These are phyloP conservation scores for Coenonympha arcania DNA, from an alignment of 2,888 invertebrate genomes.

Conservation along the genomic window DNA sequence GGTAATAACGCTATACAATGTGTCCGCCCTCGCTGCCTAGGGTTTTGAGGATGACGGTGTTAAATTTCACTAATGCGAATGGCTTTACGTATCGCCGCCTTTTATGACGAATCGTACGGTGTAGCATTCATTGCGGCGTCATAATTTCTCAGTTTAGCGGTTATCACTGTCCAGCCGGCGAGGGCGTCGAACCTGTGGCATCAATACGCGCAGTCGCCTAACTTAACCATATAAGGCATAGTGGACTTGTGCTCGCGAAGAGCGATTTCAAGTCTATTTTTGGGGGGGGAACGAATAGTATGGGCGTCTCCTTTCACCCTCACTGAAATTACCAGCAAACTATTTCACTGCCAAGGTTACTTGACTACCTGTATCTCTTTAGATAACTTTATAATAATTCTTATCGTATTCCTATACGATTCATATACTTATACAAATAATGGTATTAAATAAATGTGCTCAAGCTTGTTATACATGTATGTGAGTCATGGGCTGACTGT, in stretches of 20 bases:
- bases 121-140: constrained; percentile 27
- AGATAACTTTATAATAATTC: neutral
- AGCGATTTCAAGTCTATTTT: constrained; percentile 54
- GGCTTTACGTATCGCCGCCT: constrained; percentile 65
- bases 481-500: constrained; percentile 27
- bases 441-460: neutral
- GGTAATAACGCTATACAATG: constrained; percentile 7
- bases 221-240: constrained; percentile 71
- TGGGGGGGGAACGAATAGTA: constrained; percentile 39
- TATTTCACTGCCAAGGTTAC: constrained; percentile 47
- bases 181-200: constrained; percentile 66
- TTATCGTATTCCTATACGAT: constrained; percentile 15
- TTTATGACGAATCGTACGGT: constrained; percentile 51
- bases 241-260: constrained; percentile 43
- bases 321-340: constrained; percentile 25
- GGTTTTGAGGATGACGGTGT: constrained; percentile 49
- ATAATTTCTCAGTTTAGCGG: constrained; percentile 29
- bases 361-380: neutral
- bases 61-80: constrained; percentile 68
- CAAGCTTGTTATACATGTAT: constrained; percentile 12
- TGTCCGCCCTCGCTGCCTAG: constrained; percentile 8
- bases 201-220: constrained; percentile 68
- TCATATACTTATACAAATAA: constrained; percentile 11
- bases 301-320: constrained; percentile 31
- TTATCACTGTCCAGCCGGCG: constrained; percentile 44